These are phyloP conservation scores for Gadus macrocephalus DNA, from an alignment of 2,113 vertebrate genomes.

Conservation along the genomic window DNA sequence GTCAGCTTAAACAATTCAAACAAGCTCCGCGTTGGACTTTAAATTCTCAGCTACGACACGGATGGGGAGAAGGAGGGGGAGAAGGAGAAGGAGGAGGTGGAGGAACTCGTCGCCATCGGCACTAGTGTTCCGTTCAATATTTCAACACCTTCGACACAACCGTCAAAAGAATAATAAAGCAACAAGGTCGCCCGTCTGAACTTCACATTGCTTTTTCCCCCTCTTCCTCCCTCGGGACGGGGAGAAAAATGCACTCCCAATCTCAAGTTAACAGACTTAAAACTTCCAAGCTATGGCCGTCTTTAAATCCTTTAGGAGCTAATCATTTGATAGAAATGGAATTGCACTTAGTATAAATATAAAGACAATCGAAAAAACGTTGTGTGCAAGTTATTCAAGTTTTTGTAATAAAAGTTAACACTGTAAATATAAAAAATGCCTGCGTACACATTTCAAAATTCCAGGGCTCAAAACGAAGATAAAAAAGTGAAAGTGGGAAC, in stretches of 20 bases:
- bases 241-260: constrained; percentile 71
- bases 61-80: constrained; percentile 23
- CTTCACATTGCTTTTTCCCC: constrained; percentile 74
- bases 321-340: too few relatives aligned
- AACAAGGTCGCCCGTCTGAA: constrained; percentile 78
- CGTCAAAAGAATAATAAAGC: constrained; percentile 81
- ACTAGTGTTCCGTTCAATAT: constrained; percentile 83
- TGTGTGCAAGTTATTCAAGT: too few relatives aligned
- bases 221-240: constrained; percentile 68
- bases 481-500: neutral
- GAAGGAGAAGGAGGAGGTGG: constrained; percentile 37
- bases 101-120: constrained; percentile 72
- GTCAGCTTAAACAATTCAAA: constrained; percentile 83
- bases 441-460: too few relatives aligned
- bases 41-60: constrained; percentile 54
- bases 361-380: too few relatives aligned
- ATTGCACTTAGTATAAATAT: too few relatives aligned
- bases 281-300: constrained; percentile 34
- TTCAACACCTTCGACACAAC: constrained; percentile 77
- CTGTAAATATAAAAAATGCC: too few relatives aligned
- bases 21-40: constrained; percentile 66
- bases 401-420: too few relatives aligned
- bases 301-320: too few relatives aligned
- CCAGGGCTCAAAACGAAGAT: too few relatives aligned
- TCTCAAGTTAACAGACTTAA: constrained; percentile 30